These are phyloP conservation scores for Cairina moschata DNA, from an alignment of 2,113 vertebrate genomes.

Conservation along the genomic window DNA sequence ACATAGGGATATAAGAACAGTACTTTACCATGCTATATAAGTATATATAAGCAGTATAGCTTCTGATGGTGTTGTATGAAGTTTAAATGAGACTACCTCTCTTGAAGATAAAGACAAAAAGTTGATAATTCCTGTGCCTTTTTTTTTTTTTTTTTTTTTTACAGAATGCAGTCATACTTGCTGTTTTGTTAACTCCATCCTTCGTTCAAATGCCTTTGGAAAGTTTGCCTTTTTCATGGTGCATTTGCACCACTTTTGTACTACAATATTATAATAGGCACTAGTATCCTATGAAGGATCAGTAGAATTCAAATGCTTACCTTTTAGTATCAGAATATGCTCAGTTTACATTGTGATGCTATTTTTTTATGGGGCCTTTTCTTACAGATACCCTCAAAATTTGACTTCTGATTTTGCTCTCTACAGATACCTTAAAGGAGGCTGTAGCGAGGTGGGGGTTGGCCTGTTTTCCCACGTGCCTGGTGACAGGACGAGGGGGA, in stretches of 20 bases:
- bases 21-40: background rate
- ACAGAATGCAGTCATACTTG: background rate
- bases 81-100: background rate
- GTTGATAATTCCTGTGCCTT: background rate
- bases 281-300: background rate
- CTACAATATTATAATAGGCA: background rate
- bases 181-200: background rate
- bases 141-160: slow-evolving; percentile 4
- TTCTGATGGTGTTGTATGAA: background rate
- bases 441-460: no score
- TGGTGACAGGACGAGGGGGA: no score
- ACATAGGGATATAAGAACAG: background rate
- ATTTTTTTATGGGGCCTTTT: background rate
- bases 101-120: background rate
- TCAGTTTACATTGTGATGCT: background rate
- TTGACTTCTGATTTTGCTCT: background rate
- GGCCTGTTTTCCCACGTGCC: no score
- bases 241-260: background rate
- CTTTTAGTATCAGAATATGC: background rate
- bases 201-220: background rate
- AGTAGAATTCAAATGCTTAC: background rate
- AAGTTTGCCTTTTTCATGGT: background rate
- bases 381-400: background rate
- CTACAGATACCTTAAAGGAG: no score
- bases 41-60: background rate